A percentile compares a stretch with the other conserved stretches of the same genome.
Conservation (phyloP, 1,140 invertebrate genomes). For the Zaprionus capensis region DNA sequence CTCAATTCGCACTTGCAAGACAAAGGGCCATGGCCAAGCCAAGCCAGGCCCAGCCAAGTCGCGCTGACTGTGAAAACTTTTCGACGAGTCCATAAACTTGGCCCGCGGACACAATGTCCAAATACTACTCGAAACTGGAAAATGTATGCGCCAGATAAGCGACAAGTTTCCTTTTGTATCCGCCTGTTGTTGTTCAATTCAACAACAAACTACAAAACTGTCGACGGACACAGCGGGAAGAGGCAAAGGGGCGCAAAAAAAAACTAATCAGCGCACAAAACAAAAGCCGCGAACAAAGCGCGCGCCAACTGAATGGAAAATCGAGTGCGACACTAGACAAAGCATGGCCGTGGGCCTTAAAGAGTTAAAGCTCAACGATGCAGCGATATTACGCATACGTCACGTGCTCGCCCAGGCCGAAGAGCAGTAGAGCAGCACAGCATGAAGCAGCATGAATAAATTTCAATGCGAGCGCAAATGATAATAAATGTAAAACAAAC, state of each 20-base stretch:
- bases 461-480: constrained; percentile 76
- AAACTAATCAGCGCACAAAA: constrained; percentile 70
- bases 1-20: constrained; percentile 46
- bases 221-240: neutral
- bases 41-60: constrained; percentile 15
- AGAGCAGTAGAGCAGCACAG: constrained; percentile 19
- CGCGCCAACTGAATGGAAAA: constrained; percentile 24
- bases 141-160: constrained; percentile 61
- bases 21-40: constrained; percentile 26
- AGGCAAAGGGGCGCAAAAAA: neutral
- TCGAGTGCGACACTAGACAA: neutral
- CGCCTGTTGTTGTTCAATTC: constrained; percentile 23
- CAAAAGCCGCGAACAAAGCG: constrained; percentile 57
- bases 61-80: constrained; percentile 37
- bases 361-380: constrained; percentile 46
- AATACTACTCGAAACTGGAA: constrained; percentile 63
- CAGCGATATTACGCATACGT: constrained; percentile 55
- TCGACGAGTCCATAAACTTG: constrained; percentile 44
- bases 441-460: constrained; percentile 75
- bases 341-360: constrained; percentile 27
- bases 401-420: constrained; percentile 36
- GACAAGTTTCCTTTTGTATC: constrained; percentile 40
- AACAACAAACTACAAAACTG: constrained; percentile 34
- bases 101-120: constrained; percentile 50
- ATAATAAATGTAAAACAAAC: constrained; percentile 82